Evolutionary conservation across 2,888 invertebrate species (phyloP).

Genomic region (Actias luna): DNA sequence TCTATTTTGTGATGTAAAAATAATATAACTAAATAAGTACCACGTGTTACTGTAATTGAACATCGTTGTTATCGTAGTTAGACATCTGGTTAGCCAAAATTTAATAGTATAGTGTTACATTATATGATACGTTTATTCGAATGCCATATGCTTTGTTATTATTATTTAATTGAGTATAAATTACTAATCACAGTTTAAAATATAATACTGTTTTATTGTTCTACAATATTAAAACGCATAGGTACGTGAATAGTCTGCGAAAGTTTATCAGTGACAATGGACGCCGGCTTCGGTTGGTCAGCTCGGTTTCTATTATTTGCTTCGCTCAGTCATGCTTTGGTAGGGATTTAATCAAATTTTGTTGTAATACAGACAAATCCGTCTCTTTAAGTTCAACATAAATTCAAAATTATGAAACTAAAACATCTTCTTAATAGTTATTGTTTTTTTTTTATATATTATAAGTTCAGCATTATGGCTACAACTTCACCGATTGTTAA

Average conservation of each 20-base stretch:
- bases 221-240: neutral
- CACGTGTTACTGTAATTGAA: neutral
- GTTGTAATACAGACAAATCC: neutral
- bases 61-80: neutral
- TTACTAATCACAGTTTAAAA: neutral
- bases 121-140: neutral
- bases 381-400: neutral
- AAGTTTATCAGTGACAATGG: conserved; percentile 40
- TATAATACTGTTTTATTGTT: neutral
- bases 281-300: conserved; percentile 26
- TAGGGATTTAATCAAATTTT: conserved; percentile 42
- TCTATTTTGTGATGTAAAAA: neutral
- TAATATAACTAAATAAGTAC: neutral
- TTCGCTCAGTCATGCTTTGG: conserved; percentile 41
- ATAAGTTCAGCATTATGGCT: no score
- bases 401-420: no score
- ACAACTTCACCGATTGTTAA: no score
- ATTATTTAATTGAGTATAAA: neutral
- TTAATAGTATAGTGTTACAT: neutral
- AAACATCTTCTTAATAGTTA: no score
- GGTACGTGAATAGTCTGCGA: conserved; percentile 30
- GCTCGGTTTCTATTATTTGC: conserved; percentile 38
- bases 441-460: no score
- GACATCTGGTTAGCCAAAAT: neutral
- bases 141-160: neutral